These are phyloP conservation scores for Eupithecia subfuscata DNA, from an alignment of 2,888 invertebrate genomes.

Conservation along the genomic window DNA sequence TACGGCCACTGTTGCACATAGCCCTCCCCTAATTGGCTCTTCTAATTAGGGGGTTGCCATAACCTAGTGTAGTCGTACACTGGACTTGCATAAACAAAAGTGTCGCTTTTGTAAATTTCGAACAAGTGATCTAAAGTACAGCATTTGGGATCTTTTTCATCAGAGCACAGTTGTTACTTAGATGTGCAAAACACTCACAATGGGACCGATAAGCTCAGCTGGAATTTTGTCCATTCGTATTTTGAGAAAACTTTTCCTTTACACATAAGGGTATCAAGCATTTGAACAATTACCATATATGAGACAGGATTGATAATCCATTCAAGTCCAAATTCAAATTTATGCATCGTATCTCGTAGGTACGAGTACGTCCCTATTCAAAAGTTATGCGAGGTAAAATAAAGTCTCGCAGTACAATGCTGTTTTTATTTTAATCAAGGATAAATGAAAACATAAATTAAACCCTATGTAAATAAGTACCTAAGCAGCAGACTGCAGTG, in stretches of 20 bases:
- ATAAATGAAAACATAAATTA: not conserved
- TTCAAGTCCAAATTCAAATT: not conserved
- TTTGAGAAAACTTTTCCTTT: not conserved
- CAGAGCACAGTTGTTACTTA: not conserved
- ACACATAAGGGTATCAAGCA: not conserved
- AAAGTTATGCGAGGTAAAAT: not conserved
- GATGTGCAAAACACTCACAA: too few relatives aligned
- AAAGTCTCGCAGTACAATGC: not conserved
- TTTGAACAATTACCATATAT: not conserved
- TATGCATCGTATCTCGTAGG: not conserved
- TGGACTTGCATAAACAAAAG: too few relatives aligned
- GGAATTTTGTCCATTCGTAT: not conserved
- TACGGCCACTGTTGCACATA: too few relatives aligned
- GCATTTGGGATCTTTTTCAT: not conserved
- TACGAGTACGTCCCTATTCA: not conserved
- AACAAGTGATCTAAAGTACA: not conserved
- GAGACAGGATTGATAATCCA: not conserved
- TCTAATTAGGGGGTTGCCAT: too few relatives aligned
- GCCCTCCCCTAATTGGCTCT: too few relatives aligned
- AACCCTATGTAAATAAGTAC: not conserved
- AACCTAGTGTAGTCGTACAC: too few relatives aligned
- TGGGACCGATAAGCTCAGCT: too few relatives aligned
- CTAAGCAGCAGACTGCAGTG: not conserved
- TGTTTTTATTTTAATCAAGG: not conserved
- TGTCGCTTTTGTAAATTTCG: not conserved